Conservation (phyloP, 2,113 vertebrate species). For the Eclectus roratus region DNA sequence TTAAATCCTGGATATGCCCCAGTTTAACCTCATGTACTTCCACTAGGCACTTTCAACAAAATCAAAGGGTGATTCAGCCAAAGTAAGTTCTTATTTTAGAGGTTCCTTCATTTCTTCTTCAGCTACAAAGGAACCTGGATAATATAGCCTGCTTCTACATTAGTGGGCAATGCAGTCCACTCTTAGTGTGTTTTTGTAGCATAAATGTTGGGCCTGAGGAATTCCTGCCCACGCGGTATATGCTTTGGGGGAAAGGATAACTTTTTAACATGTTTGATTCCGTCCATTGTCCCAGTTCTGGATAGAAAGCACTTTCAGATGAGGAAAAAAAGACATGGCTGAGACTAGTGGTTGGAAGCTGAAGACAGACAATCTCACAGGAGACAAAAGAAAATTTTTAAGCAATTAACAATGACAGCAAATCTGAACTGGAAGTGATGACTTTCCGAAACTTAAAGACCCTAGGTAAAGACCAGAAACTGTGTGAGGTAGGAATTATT, state of each 20-base stretch:
- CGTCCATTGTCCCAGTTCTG: not conserved
- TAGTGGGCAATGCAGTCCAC: not conserved
- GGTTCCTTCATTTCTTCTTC: not conserved
- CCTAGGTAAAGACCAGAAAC: not conserved
- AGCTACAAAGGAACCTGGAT: no score
- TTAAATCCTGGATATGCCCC: not conserved
- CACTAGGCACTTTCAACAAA: not conserved
- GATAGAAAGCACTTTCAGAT: not conserved
- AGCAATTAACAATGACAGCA: not conserved
- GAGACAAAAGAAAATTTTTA: not conserved
- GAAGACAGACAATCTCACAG: not conserved
- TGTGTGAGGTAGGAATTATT: not conserved
- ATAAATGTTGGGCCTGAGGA: not conserved
- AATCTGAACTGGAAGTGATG: not conserved
- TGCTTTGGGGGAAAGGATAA: not conserved
- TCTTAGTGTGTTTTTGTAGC: fast-evolving
- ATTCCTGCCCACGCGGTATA: fast-evolving
- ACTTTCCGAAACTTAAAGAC: not conserved
- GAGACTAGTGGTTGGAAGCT: not conserved
- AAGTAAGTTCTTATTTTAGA: not conserved
- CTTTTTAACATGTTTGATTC: not conserved
- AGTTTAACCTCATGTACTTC: not conserved
- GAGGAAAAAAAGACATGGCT: not conserved
- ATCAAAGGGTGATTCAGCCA: not conserved
- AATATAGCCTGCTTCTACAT: fast-evolving